These are phyloP conservation scores for Danaus melanippus DNA, from an alignment of 1,140 invertebrate species.

Conservation along the genomic window DNA sequence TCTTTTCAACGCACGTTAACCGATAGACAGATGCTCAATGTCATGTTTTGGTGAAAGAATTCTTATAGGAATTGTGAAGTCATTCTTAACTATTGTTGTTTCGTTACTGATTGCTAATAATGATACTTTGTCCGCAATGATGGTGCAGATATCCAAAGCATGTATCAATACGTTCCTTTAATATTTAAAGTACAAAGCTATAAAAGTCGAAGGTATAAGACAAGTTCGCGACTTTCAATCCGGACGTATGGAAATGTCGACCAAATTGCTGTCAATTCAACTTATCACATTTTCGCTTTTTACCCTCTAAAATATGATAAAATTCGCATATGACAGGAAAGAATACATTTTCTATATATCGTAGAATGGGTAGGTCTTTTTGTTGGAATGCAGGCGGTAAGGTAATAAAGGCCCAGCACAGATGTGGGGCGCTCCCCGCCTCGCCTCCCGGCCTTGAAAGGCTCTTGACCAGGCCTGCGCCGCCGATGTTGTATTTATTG, in stretches of 20 bases:
- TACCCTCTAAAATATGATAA: not conserved
- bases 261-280: constrained; percentile 48
- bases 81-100: constrained; percentile 5
- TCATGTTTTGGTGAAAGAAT: constrained; percentile 18
- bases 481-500: constrained; percentile 69
- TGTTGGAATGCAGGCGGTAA: constrained; percentile 51
- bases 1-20: constrained; percentile 48
- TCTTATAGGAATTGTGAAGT: constrained; percentile 14
- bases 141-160: not conserved
- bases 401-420: constrained; percentile 46
- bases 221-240: constrained; percentile 50
- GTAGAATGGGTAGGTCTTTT: constrained; percentile 8
- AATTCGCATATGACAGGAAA: not conserved
- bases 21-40: constrained; percentile 41
- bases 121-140: no score
- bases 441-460: constrained; percentile 69
- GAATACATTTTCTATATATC: not conserved
- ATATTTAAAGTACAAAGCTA: constrained; percentile 58
- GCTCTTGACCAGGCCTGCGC: constrained; percentile 67
- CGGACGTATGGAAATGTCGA: constrained; percentile 46
- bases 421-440: constrained; percentile 62
- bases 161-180: constrained; percentile 29
- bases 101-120: no score
- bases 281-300: not conserved
- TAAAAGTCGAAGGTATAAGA: constrained; percentile 60